Base-by-base conservation (phyloP, 2,113 vertebrate species). In the Megaceryle torquata region DNA sequence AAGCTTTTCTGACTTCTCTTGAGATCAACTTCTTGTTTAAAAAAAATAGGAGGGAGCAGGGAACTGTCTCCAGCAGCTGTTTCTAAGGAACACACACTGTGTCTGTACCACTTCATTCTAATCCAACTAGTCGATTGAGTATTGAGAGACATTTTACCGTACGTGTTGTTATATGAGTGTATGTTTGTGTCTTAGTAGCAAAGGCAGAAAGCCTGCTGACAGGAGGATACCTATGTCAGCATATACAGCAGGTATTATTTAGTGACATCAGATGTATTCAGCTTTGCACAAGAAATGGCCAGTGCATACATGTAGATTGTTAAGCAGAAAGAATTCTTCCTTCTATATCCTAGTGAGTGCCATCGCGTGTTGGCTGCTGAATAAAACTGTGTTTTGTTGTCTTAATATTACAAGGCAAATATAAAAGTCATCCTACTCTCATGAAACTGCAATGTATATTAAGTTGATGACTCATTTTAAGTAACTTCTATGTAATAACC, bases 31-130 rank as follows among this genome's bases (percentile, higher is more conserved):
- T 61, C 3, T 54, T 69, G 65, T 35, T 22, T 61, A 21, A 29
- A 22, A 9, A 31, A 13, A 65, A 56, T 9, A 14, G 3, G 6
- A 19, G 15, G 9, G 15, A 2, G 1, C 9, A 13, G 57, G 5
- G 24, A 8, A 44, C 24, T 57, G 15, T 44, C 70, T 19, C 35
- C 35, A 54, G 28, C 14, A 10, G 12, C 16, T 59, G 3, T 79
- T 68, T 57, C n/a, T 48, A 46, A 50, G 16, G n/a, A 54, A 37
- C 15, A 3, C 28, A 6, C 13, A 67, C 76, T 28, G 39, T 71
- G 24, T 28, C 10, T 37, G 1, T 43, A 43, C 4, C 31, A 22
- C 41, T 86, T 78, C 12, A 11, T 57, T 82, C 54, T 39, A 51
- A n/a, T 46, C 4, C 8, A 51, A 29, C 39, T 39, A 5, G 43